A percentile compares a stretch with the other conserved stretches of the same genome.
Evolutionary conservation across 2,888 invertebrate species (phyloP).

Genomic region (Drosophila testacea): DNA sequence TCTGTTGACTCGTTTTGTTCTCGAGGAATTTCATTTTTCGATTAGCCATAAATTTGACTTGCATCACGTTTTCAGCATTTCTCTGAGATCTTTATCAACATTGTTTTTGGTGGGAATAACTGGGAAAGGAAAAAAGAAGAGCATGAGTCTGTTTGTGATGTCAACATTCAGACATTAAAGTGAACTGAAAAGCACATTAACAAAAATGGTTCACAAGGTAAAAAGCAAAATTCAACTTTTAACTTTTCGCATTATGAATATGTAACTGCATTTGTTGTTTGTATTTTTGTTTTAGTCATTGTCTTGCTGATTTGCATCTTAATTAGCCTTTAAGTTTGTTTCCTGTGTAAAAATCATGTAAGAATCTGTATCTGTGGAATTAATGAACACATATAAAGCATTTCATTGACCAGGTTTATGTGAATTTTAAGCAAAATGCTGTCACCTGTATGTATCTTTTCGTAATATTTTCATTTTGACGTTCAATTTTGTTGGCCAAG

Average conservation of each 20-base stretch:
- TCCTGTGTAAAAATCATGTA: constrained; percentile 32
- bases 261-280: constrained; percentile 10
- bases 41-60: constrained; percentile 70
- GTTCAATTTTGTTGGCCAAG: constrained; percentile 33
- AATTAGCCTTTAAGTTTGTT: constrained; percentile 41
- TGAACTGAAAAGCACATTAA: constrained; percentile 16
- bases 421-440: constrained; percentile 16
- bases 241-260: constrained; percentile 23
- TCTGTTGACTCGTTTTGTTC: constrained; percentile 34
- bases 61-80: constrained; percentile 72
- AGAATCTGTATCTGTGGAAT: constrained; percentile 8
- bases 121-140: constrained; percentile 4
- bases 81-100: constrained; percentile 60
- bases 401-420: constrained; percentile 18
- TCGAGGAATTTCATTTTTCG: constrained; percentile 27
- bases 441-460: constrained; percentile 37
- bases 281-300: constrained; percentile 13
- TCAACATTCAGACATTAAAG: constrained; percentile 13
- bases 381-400: constrained; percentile 15
- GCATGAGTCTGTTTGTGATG: constrained; percentile 4
- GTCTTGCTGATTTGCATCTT: constrained; percentile 49
- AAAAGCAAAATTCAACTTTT: constrained; percentile 21
- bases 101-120: constrained; percentile 7
- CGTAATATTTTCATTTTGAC: constrained; percentile 31
- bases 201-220: constrained; percentile 15